These are phyloP conservation scores for Epizoanthus fatuus DNA, from an alignment of 92 coral and sea anemone species.

Conservation along the genomic window DNA sequence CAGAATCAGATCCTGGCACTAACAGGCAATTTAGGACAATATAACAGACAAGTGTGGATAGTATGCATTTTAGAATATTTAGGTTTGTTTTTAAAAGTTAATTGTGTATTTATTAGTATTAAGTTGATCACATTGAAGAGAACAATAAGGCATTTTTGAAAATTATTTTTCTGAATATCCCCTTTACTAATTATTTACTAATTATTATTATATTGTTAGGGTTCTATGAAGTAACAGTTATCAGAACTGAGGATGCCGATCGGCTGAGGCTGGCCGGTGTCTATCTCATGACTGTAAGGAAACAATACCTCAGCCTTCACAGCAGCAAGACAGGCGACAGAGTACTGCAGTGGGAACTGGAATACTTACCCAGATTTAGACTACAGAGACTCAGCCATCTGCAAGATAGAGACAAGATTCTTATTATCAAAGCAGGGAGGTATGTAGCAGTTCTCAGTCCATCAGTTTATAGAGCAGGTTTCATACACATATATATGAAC, in stretches of 20 bases:
- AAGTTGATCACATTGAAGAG: too few species aligned
- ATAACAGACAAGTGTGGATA: too few species aligned
- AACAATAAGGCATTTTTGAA: too few species aligned
- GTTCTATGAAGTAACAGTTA: conserved; percentile 89
- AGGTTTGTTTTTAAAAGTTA: too few species aligned
- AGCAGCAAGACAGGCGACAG: conserved; percentile 84
- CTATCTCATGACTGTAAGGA: conserved; percentile 93
- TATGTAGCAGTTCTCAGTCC: conserved; percentile 31
- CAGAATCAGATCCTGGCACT: too few species aligned
- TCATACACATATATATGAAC: background rate
- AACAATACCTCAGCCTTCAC: conserved; percentile 90
- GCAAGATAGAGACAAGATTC: conserved; percentile 93
- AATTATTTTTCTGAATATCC: too few species aligned
- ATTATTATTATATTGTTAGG: conserved; percentile 57
- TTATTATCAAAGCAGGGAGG: conserved; percentile 93
- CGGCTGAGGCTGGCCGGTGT: conserved; percentile 85
- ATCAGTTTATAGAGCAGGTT: background rate
- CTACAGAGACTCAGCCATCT: conserved; percentile 88
- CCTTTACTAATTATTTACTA: background rate
- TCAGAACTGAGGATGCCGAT: conserved; percentile 90
- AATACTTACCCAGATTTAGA: conserved; percentile 91
- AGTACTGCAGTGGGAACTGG: conserved; percentile 89
- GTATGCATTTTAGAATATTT: too few species aligned
- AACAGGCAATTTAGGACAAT: too few species aligned
- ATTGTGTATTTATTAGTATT: too few species aligned